Conservation (phyloP, 2,888 invertebrate genomes). For the Agonum fuliginosum region DNA sequence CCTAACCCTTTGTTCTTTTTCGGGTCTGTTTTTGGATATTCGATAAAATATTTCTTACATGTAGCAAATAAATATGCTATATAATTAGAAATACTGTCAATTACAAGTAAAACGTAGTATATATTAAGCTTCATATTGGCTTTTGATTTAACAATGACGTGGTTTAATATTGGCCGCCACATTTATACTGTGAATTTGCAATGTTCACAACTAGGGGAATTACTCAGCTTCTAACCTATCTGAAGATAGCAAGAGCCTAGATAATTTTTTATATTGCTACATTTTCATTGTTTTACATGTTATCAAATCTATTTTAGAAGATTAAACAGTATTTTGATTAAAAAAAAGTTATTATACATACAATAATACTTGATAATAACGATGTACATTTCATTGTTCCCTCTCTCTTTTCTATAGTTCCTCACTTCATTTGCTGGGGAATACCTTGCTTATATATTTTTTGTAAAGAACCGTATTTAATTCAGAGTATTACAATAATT, state of each 20-base stretch:
- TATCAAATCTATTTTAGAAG: too few relatives aligned
- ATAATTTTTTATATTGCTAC: too few relatives aligned
- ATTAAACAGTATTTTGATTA: too few relatives aligned
- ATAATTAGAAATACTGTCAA: not conserved
- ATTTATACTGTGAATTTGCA: not conserved
- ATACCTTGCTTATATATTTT: not conserved
- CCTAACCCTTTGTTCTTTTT: not conserved
- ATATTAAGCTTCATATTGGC: conserved; percentile 20
- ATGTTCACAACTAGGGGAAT: conserved; percentile 5
- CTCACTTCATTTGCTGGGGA: not conserved
- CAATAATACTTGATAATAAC: too few relatives aligned
- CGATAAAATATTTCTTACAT: not conserved
- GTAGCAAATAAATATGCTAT: conserved; percentile 3
- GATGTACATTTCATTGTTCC: too few relatives aligned
- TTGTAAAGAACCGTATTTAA: not conserved
- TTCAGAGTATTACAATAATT: not conserved
- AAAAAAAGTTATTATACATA: too few relatives aligned
- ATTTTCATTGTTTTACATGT: too few relatives aligned
- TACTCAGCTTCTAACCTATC: not conserved
- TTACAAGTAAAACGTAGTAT: not conserved
- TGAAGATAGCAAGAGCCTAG: too few relatives aligned
- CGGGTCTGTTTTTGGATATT: not conserved
- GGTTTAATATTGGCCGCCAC: conserved; percentile 8
- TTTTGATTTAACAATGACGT: not conserved
- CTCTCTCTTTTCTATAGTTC: too few relatives aligned